These are phyloP conservation scores for Cremastinae sp. DNA, from an alignment of 2,888 invertebrate genomes.

Conservation along the genomic window DNA sequence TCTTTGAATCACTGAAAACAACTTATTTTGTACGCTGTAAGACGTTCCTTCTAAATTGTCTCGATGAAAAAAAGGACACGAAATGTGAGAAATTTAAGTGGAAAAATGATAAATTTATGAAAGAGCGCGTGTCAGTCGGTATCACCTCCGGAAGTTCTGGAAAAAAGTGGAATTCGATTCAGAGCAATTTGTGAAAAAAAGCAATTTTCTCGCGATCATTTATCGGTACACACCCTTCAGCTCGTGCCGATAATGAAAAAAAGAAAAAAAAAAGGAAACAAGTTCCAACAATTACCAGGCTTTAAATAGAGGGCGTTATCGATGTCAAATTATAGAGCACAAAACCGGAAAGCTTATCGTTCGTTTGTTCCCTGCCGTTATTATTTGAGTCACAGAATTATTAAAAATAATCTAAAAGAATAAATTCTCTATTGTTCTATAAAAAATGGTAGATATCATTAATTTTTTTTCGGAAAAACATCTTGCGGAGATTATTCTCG, in stretches of 20 bases:
- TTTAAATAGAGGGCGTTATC: slow-evolving; percentile 40
- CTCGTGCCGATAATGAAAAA: slow-evolving; percentile 17
- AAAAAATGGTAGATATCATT: too few relatives aligned
- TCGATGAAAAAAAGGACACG: too few relatives aligned
- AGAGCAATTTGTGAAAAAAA: slow-evolving; percentile 41
- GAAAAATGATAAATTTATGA: slow-evolving; percentile 1
- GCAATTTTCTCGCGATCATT: slow-evolving; percentile 35
- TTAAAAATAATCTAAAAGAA: too few relatives aligned
- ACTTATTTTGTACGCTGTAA: too few relatives aligned
- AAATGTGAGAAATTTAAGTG: too few relatives aligned
- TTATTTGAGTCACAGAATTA: slow-evolving; percentile 23
- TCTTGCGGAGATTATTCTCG: too few relatives aligned
- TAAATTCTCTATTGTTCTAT: too few relatives aligned
- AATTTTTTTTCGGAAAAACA: background rate
- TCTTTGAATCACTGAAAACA: too few relatives aligned
- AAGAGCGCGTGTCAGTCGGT: background rate
- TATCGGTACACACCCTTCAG: slow-evolving; percentile 35
- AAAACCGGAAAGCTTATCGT: slow-evolving; percentile 11
- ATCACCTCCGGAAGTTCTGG: slow-evolving; percentile 49
- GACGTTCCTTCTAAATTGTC: too few relatives aligned
- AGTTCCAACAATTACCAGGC: slow-evolving; percentile 10
- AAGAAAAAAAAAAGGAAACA: slow-evolving; percentile 5
- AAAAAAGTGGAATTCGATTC: slow-evolving; percentile 21
- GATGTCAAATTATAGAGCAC: slow-evolving; percentile 46
- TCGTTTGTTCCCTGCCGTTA: slow-evolving; percentile 11